Conservation (phyloP, 2,113 vertebrate genomes). For the Anarrhichthys ocellatus region DNA sequence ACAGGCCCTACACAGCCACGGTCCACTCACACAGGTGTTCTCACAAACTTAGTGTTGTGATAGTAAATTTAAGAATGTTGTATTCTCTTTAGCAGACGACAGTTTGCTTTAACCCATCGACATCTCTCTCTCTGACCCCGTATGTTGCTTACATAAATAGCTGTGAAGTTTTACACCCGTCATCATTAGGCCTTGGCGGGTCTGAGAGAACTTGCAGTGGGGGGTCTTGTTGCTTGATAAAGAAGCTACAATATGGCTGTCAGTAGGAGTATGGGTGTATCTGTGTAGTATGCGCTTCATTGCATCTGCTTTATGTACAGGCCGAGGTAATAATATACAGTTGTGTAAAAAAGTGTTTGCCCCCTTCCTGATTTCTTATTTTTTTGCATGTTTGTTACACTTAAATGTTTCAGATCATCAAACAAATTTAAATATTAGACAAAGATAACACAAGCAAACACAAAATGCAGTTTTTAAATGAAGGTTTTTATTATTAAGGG, state of each 20-base stretch:
- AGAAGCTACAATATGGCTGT: not conserved
- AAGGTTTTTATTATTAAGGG: no score
- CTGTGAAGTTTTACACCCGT: conserved; percentile 61
- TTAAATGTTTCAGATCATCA: no score
- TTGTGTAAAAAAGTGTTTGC: no score
- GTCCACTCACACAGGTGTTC: not conserved
- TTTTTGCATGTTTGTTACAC: no score
- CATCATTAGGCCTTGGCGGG: conserved; percentile 31
- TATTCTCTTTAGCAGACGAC: conserved; percentile 1
- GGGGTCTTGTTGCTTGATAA: conserved; percentile 16
- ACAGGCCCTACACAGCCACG: not conserved
- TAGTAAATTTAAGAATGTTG: not conserved
- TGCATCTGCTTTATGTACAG: conserved; percentile 10
- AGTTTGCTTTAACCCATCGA: conserved; percentile 35
- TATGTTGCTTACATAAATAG: conserved; percentile 14
- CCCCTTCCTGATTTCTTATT: no score
- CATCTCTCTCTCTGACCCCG: conserved; percentile 8
- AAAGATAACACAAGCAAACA: no score
- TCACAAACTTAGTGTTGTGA: not conserved
- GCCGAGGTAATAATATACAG: not conserved
- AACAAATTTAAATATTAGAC: no score
- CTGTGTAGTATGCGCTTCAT: not conserved
- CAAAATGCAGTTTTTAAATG: no score
- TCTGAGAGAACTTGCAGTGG: conserved; percentile 45
- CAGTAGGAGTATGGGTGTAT: not conserved